Conservation (phyloP, 1,140 invertebrate species). For the Drosophila miranda region DNA sequence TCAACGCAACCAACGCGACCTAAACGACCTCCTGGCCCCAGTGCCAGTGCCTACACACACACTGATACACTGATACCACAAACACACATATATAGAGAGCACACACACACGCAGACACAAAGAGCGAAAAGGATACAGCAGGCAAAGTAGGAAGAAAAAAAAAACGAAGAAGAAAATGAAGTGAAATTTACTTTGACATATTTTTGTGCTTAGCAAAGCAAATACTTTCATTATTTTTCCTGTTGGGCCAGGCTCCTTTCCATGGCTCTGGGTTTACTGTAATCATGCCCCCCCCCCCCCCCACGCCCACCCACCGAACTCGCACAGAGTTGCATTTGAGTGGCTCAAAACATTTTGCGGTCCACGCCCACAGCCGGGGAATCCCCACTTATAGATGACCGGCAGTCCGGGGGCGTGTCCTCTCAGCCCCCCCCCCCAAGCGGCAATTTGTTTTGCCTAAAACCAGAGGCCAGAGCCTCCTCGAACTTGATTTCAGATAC, state of each 20-base stretch:
- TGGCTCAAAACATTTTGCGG: slow-evolving; percentile 43
- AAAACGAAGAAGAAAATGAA: slow-evolving; percentile 56
- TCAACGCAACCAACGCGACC: slow-evolving; percentile 53
- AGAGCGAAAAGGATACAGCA: slow-evolving; percentile 25
- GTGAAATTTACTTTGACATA: slow-evolving; percentile 80
- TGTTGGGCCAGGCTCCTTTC: slow-evolving; percentile 38
- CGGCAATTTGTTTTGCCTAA: slow-evolving; percentile 20
- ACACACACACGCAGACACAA: slow-evolving; percentile 2
- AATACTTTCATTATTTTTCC: slow-evolving; percentile 81
- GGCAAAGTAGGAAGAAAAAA: neutral
- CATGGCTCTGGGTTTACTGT: no score
- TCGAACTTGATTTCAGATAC: slow-evolving; percentile 32
- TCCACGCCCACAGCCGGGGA: slow-evolving; percentile 21
- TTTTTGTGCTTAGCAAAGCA: slow-evolving; percentile 81
- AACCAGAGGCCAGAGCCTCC: neutral
- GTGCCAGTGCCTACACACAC: neutral
- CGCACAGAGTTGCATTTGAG: slow-evolving; percentile 33
- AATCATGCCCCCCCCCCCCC: no score
- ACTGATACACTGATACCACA: slow-evolving; percentile 18
- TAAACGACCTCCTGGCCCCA: slow-evolving; percentile 12
- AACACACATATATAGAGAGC: slow-evolving; percentile 5
- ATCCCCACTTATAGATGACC: slow-evolving; percentile 19
- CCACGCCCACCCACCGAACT: neutral
- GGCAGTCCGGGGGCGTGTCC: slow-evolving; percentile 7
- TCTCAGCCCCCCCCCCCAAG: neutral